phyloP scores from a whole-genome alignment of 1,140 invertebrate species.

The Dolichoris vasculosae region DNA sequence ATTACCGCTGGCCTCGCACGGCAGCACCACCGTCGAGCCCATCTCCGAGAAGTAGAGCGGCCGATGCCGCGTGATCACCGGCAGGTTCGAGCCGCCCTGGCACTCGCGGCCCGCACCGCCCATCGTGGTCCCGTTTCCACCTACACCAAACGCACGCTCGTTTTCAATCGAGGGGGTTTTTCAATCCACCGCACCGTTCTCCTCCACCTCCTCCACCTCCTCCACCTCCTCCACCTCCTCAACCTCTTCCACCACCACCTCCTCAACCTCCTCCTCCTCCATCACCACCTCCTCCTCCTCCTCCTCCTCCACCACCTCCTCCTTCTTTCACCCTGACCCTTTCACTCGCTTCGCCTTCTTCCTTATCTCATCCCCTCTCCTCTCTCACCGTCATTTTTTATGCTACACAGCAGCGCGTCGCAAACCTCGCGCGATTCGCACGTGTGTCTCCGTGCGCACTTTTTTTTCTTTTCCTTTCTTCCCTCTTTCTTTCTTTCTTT shows the following conservation, averaged over 20 bases:
- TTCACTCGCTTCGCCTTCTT: neutral
- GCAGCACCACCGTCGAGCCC: slow-evolving; percentile 80
- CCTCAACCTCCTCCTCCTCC: neutral
- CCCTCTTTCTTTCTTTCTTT: too few species aligned
- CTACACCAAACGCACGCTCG: neutral
- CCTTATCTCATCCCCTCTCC: neutral
- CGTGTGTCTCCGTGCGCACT: neutral
- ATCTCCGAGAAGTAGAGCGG: slow-evolving; percentile 69
- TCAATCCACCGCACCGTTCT: neutral
- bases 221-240: neutral
- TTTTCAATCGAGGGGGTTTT: neutral
- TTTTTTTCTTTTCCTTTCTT: too few species aligned
- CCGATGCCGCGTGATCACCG: slow-evolving; percentile 51
- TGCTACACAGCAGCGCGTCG: neutral
- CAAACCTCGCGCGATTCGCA: neutral
- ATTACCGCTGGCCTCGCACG: slow-evolving; percentile 81
- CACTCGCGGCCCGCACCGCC: neutral
- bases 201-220: neutral
- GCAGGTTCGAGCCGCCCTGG: neutral
- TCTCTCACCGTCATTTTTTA: neutral
- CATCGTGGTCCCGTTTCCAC: neutral
- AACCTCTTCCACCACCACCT: neutral
- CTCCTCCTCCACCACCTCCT: neutral
- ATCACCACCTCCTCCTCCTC: neutral
- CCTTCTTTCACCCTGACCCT: neutral